Percentiles rank a stretch among this genome's conserved stretches.
phyloP scores from a whole-genome alignment of 2,888 invertebrate species.

The Parapristionchus giblindavisi region DNA sequence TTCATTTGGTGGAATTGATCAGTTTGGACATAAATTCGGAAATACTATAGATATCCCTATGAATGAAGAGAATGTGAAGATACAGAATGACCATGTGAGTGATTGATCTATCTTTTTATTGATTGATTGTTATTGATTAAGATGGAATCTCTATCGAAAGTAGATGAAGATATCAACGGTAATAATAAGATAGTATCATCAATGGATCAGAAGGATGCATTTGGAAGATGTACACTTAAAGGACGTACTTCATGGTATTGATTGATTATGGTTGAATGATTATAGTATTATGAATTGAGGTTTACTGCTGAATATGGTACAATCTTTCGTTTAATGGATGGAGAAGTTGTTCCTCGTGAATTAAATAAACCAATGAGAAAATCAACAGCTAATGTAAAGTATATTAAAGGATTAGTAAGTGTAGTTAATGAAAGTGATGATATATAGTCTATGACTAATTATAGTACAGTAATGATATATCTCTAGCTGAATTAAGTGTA shows the following conservation, averaged over 20 bases:
- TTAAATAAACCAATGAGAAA: conserved; percentile 4
- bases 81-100: too few relatives aligned
- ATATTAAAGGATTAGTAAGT: conserved; percentile 17
- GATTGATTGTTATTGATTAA: too few relatives aligned
- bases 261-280: background rate
- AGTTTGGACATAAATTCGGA: too few relatives aligned
- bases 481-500: conserved; percentile 1
- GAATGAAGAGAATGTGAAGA: too few relatives aligned
- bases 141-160: too few relatives aligned
- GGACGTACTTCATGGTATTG: conserved; percentile 14
- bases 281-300: background rate
- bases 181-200: too few relatives aligned
- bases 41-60: too few relatives aligned
- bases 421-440: background rate
- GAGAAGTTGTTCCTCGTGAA: background rate
- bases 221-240: conserved; percentile 19
- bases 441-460: background rate
- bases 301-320: conserved; percentile 27
- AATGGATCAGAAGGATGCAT: conserved; percentile 6
- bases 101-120: too few relatives aligned
- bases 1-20: too few relatives aligned
- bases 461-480: conserved; percentile 22
- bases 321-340: conserved; percentile 27
- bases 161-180: too few relatives aligned
- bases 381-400: conserved; percentile 23